phyloP scores from a whole-genome alignment of 2,888 invertebrate species.

The Gisinianus flammeolus region DNA sequence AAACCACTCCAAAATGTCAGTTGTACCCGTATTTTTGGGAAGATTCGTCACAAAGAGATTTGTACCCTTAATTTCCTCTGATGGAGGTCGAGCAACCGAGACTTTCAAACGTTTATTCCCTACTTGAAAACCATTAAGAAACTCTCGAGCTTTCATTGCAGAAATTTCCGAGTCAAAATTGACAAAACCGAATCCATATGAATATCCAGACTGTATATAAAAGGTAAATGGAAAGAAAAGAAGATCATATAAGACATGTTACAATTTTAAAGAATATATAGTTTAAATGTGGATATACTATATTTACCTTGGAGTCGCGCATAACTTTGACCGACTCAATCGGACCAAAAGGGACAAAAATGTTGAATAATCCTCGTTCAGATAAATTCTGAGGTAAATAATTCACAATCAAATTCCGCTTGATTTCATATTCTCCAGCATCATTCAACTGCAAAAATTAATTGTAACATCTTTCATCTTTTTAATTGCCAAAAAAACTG shows the following conservation, averaged over 20 bases:
- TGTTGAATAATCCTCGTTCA: constrained; percentile 85
- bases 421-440: constrained; percentile 40
- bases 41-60: constrained; percentile 93
- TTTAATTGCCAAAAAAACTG: too few relatives aligned
- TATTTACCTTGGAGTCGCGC: constrained; percentile 80
- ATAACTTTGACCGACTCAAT: constrained; percentile 90
- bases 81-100: constrained; percentile 88
- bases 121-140: constrained; percentile 84
- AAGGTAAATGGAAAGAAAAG: not conserved
- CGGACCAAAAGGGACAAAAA: constrained; percentile 87
- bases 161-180: constrained; percentile 86
- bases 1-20: constrained; percentile 83
- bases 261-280: not conserved
- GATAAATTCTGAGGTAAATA: constrained; percentile 93
- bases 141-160: constrained; percentile 83
- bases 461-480: too few relatives aligned
- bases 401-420: constrained; percentile 85
- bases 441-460: constrained; percentile 34
- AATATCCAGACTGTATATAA: constrained; percentile 80
- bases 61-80: constrained; percentile 87
- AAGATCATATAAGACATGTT: not conserved
- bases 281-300: too few relatives aligned
- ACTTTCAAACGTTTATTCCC: constrained; percentile 93
- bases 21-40: constrained; percentile 64
- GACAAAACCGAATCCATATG: constrained; percentile 95